phyloP scores from a whole-genome alignment of 2,113 vertebrate genomes.

The Pimephales promelas region DNA sequence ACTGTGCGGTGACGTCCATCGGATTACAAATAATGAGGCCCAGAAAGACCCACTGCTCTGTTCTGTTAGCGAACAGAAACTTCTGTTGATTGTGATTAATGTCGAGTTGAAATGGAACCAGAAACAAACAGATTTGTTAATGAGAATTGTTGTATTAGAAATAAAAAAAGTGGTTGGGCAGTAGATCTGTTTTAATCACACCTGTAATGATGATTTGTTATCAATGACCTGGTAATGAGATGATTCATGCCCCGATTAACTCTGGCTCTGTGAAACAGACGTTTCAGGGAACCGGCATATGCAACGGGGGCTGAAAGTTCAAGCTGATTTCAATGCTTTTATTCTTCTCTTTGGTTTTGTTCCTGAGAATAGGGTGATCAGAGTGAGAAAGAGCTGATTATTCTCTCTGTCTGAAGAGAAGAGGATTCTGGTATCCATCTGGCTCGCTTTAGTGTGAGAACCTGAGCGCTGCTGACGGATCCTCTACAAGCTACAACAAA shows the following conservation, averaged over 20 bases:
- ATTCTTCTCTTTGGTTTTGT: slow-evolving; percentile 31
- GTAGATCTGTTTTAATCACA: slow-evolving; percentile 58
- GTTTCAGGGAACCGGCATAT: neutral
- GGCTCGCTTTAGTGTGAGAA: slow-evolving; percentile 66
- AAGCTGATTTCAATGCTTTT: slow-evolving; percentile 27
- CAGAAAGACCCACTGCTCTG: slow-evolving; percentile 46
- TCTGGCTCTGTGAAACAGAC: slow-evolving; percentile 30
- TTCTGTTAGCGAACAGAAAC: slow-evolving; percentile 59
- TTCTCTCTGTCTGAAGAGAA: slow-evolving; percentile 28
- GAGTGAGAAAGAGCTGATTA: slow-evolving; percentile 49
- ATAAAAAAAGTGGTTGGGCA: slow-evolving; percentile 47
- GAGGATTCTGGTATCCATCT: slow-evolving; percentile 38
- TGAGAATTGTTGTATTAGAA: slow-evolving; percentile 41
- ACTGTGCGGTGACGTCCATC: neutral
- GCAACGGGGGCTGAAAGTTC: neutral
- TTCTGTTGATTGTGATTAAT: slow-evolving; percentile 66
- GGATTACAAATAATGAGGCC: slow-evolving; percentile 48
- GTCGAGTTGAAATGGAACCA: slow-evolving; percentile 45
- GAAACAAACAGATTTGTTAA: slow-evolving; percentile 51
- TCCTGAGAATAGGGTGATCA: slow-evolving; percentile 43
- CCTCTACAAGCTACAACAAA: slow-evolving; percentile 75
- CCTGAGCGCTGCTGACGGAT: slow-evolving; percentile 80
- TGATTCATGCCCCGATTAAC: slow-evolving; percentile 31
- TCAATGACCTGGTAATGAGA: slow-evolving; percentile 39
- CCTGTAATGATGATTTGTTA: slow-evolving; percentile 63